Conservation (phyloP, 2,797 vertebrate genomes). For the Gorsachius magnificus region DNA sequence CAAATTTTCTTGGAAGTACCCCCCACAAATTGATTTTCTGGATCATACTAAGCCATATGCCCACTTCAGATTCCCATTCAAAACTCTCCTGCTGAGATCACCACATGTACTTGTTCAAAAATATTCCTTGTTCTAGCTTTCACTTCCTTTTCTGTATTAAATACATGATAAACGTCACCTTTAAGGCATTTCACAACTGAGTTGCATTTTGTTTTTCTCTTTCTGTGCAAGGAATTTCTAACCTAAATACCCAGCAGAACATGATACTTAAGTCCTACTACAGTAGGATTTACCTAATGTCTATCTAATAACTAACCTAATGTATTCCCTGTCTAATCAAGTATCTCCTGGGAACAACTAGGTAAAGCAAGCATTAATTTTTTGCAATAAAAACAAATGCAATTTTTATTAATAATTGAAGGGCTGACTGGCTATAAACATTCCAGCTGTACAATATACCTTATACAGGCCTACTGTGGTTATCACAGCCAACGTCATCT, state of each 20-base stretch:
- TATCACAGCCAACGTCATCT: neutral
- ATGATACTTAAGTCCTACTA: neutral
- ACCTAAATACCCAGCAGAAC: neutral
- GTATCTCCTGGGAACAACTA: neutral
- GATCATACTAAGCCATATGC: neutral
- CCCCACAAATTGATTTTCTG: neutral
- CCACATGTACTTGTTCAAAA: neutral
- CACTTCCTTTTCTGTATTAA: neutral
- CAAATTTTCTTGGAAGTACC: neutral
- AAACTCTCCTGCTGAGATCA: neutral
- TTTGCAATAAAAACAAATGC: neutral
- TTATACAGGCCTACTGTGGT: neutral
- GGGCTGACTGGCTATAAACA: neutral
- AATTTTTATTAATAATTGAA: neutral
- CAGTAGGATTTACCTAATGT: neutral
- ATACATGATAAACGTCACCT: rapidly evolving
- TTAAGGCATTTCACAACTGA: neutral
- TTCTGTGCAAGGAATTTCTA: neutral
- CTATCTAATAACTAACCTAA: no score
- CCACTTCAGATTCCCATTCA: neutral
- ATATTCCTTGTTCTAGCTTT: neutral
- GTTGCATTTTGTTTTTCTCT: neutral
- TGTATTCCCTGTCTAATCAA: neutral
- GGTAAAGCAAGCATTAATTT: rapidly evolving
- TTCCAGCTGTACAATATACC: neutral